Evolutionary conservation across 2,888 invertebrate genomes (phyloP).

Genomic region (Hypena proboscidalis): DNA sequence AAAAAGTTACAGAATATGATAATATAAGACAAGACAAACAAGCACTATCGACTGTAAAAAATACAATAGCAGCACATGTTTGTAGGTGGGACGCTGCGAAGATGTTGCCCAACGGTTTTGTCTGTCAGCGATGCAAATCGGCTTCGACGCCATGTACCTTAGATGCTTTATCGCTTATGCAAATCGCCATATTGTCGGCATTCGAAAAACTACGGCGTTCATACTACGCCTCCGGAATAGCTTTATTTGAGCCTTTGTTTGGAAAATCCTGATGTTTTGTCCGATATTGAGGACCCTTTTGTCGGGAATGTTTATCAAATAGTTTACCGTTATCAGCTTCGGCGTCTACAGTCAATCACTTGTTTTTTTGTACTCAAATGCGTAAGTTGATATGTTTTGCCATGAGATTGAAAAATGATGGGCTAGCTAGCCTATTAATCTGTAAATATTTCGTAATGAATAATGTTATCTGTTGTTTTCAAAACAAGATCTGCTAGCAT

Average conservation of each 20-base stretch:
- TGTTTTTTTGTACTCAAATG: too few relatives aligned
- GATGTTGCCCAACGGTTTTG: constrained; percentile 17
- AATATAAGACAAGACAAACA: not conserved
- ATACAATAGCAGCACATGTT: not conserved
- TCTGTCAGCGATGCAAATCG: constrained; percentile 13
- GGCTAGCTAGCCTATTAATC: too few relatives aligned
- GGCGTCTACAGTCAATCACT: too few relatives aligned
- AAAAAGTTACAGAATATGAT: not conserved
- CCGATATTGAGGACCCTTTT: too few relatives aligned
- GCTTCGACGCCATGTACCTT: constrained; percentile 1
- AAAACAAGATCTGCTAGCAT: too few relatives aligned
- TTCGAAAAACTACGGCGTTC: not conserved
- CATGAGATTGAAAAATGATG: too few relatives aligned
- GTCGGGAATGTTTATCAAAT: too few relatives aligned
- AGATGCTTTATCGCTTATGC: constrained; percentile 8
- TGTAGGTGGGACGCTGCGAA: constrained; percentile 12
- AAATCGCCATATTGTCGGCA: not conserved
- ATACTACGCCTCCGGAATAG: not conserved
- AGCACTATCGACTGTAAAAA: not conserved
- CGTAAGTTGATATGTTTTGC: too few relatives aligned
- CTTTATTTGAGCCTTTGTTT: not conserved
- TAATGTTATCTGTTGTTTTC: too few relatives aligned
- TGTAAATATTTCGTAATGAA: too few relatives aligned
- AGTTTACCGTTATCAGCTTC: too few relatives aligned
- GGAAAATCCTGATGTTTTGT: not conserved